Percentiles rank a stretch among this genome's conserved stretches.
Conservation (phyloP, 1,140 invertebrate genomes). For the Drosophila punjabiensis region DNA sequence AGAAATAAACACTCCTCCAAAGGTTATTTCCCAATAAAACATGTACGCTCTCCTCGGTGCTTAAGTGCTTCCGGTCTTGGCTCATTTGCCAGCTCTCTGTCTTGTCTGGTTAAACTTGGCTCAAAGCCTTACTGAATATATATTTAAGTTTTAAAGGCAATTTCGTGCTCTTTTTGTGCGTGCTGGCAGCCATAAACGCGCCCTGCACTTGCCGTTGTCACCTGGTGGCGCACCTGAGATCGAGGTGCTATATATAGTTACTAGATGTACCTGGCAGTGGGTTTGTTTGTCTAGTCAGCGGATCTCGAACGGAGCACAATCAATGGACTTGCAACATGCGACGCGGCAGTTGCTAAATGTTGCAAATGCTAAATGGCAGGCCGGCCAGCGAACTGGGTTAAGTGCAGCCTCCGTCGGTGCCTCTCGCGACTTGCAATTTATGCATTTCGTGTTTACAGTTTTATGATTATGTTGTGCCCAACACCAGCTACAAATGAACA, state of each 20-base stretch:
- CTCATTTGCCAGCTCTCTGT: background rate
- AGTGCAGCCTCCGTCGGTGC: slow-evolving; percentile 48
- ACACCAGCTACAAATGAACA: slow-evolving; percentile 61
- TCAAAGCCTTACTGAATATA: background rate
- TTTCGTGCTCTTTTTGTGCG: slow-evolving; percentile 25
- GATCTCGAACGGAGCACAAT: slow-evolving; percentile 48
- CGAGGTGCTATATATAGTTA: background rate
- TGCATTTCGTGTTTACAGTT: slow-evolving; percentile 78
- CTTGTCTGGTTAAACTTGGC: slow-evolving; percentile 1
- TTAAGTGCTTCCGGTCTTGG: slow-evolving; percentile 7
- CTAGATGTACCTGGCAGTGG: slow-evolving; percentile 9
- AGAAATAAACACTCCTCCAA: background rate
- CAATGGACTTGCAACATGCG: slow-evolving; percentile 62
- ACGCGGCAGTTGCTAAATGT: slow-evolving; percentile 41
- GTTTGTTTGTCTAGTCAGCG: slow-evolving; percentile 57
- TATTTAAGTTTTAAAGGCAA: slow-evolving; percentile 10
- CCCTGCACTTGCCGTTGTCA: slow-evolving; percentile 44
- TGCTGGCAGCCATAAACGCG: slow-evolving; percentile 31
- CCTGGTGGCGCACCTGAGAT: slow-evolving; percentile 33
- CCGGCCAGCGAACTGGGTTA: slow-evolving; percentile 63
- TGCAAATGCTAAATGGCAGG: slow-evolving; percentile 44
- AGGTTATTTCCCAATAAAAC: slow-evolving; percentile 1
- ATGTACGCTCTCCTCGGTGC: no score
- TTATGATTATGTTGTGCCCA: slow-evolving; percentile 74
- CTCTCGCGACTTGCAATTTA: slow-evolving; percentile 68